phyloP scores from a whole-genome alignment of 2,797 vertebrate genomes.

The Trachurus trachurus region DNA sequence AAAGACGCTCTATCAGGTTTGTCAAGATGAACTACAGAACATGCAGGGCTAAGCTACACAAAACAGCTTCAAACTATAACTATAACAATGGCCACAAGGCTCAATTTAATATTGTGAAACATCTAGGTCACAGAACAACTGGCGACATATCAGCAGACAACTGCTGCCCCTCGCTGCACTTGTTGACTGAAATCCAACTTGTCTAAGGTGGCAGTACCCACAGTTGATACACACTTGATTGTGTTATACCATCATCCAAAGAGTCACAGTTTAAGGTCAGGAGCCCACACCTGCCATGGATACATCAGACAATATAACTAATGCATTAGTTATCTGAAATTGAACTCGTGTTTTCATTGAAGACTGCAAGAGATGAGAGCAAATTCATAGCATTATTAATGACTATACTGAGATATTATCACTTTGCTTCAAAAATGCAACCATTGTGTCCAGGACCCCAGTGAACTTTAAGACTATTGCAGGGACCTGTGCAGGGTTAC shows the following conservation, averaged over 20 bases:
- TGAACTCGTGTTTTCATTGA: neutral
- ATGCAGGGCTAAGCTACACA: neutral
- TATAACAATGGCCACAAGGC: neutral
- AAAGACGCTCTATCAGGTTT: neutral
- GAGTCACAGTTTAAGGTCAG: neutral
- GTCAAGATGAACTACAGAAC: neutral
- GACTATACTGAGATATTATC: neutral
- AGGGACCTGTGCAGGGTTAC: neutral
- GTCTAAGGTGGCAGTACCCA: neutral
- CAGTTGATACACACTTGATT: neutral
- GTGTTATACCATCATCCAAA: neutral
- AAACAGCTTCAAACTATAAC: neutral
- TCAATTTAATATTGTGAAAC: neutral
- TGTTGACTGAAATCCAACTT: slow-evolving; percentile 15
- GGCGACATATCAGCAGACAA: slow-evolving; percentile 28
- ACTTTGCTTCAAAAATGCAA: neutral
- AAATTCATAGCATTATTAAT: neutral
- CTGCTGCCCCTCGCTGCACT: slow-evolving; percentile 36
- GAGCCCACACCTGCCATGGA: neutral
- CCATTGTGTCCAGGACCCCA: neutral
- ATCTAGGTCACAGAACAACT: slow-evolving; percentile 33
- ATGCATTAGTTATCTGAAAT: neutral
- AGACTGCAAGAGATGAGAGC: neutral
- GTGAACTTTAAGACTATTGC: neutral
- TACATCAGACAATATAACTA: neutral